Percentiles rank a stretch among this genome's conserved stretches.
Conservation (phyloP, 2,888 invertebrate species). For the Coremacera marginata region DNA sequence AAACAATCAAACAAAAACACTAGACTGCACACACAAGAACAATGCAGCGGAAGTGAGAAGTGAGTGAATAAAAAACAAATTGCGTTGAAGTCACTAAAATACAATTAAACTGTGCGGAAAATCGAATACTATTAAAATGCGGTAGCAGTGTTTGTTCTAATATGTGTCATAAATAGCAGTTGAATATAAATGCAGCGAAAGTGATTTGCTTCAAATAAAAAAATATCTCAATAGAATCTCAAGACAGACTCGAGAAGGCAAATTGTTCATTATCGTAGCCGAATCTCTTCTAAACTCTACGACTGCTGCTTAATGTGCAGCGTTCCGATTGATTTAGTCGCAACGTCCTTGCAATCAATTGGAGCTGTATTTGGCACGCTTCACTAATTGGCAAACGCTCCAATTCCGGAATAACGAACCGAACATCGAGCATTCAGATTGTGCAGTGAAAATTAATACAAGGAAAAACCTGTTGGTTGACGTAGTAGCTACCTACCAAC, state of each 20-base stretch:
- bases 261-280: neutral
- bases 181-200: conserved; percentile 7
- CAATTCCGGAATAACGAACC: conserved; percentile 6
- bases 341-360: conserved; percentile 4
- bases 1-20: conserved; percentile 14
- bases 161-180: neutral
- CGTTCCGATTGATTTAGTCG: neutral
- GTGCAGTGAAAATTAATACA: conserved; percentile 4
- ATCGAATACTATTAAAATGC: neutral
- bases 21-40: neutral
- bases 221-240: neutral
- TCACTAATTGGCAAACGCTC: conserved; percentile 23
- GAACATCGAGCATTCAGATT: neutral
- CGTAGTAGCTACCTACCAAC: conserved; percentile 1
- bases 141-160: neutral
- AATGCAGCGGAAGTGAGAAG: neutral
- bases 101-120: neutral
- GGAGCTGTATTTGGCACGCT: conserved; percentile 16
- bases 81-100: neutral
- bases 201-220: conserved; percentile 8
- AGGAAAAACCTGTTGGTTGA: conserved; percentile 47
- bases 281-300: too few species aligned
- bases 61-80: neutral
- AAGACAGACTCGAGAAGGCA: neutral
- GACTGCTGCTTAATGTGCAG: neutral